phyloP scores from a whole-genome alignment of 2,113 vertebrate genomes.

The Colaptes auratus region DNA sequence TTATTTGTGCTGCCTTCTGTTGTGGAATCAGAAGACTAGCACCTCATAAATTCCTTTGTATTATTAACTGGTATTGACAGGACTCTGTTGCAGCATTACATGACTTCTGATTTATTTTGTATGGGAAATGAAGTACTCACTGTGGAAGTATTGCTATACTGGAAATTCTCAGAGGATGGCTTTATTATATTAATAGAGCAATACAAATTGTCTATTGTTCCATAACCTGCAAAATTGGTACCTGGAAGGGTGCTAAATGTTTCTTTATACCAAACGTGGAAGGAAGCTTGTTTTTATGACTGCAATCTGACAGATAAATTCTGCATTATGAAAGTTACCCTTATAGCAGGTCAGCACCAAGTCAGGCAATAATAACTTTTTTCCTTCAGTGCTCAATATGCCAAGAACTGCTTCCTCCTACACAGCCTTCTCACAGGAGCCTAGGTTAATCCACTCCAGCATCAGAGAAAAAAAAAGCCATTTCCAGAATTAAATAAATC shows the following conservation, averaged over 20 bases:
- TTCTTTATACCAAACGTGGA: background rate
- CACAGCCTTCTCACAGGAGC: background rate
- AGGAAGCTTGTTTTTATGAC: conserved; percentile 26
- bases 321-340: background rate
- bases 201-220: background rate
- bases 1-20: conserved; percentile 21
- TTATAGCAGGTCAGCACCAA: background rate
- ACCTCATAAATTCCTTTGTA: conserved; percentile 44
- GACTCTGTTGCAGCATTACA: conserved; percentile 16
- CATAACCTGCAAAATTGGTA: background rate
- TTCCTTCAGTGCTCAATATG: background rate
- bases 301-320: background rate
- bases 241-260: background rate
- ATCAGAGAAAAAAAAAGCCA: background rate
- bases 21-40: background rate
- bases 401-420: background rate
- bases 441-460: background rate
- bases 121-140: background rate
- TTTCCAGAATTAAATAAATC: background rate
- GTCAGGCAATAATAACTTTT: background rate
- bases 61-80: conserved; percentile 44
- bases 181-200: conserved; percentile 41
- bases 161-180: conserved; percentile 34
- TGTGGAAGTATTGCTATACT: conserved; percentile 5
- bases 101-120: conserved; percentile 50